A percentile compares a stretch with the other conserved stretches of the same genome.
These are phyloP conservation scores for Dunckerocampus dactyliophorus DNA, from an alignment of 2,113 vertebrate species.

Conservation along the genomic window DNA sequence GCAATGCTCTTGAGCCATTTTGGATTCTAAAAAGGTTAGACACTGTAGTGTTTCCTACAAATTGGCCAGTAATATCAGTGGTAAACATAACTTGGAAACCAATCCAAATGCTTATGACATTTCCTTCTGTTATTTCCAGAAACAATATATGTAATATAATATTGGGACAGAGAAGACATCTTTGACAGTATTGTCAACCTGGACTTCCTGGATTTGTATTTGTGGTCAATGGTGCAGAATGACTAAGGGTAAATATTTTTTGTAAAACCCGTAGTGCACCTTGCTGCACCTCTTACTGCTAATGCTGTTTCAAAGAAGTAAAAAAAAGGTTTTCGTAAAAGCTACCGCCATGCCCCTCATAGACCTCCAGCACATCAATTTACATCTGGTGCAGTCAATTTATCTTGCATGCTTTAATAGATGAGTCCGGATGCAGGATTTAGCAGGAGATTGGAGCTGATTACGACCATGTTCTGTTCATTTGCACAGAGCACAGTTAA, in stretches of 20 bases:
- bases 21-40: too few relatives aligned
- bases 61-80: too few relatives aligned
- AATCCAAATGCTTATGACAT: too few relatives aligned
- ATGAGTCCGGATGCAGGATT: conserved; percentile 56
- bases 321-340: background rate
- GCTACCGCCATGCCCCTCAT: conserved; percentile 17
- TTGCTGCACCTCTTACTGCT: conserved; percentile 8
- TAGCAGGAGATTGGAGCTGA: conserved; percentile 62
- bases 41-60: too few relatives aligned
- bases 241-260: conserved; percentile 63
- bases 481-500: conserved; percentile 63
- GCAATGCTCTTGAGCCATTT: too few relatives aligned
- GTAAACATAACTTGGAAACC: too few relatives aligned
- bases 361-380: conserved; percentile 47
- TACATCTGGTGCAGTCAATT: conserved; percentile 59
- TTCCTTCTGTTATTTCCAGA: too few relatives aligned
- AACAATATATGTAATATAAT: too few relatives aligned
- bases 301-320: too few relatives aligned
- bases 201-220: background rate
- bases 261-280: conserved; percentile 49
- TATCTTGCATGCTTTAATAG: conserved; percentile 48
- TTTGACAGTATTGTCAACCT: background rate
- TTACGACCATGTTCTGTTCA: conserved; percentile 66
- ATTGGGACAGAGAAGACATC: too few relatives aligned
- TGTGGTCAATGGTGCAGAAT: background rate